Conservation (phyloP, 1,140 invertebrate species). For the Caenorhabditis inopinata region DNA sequence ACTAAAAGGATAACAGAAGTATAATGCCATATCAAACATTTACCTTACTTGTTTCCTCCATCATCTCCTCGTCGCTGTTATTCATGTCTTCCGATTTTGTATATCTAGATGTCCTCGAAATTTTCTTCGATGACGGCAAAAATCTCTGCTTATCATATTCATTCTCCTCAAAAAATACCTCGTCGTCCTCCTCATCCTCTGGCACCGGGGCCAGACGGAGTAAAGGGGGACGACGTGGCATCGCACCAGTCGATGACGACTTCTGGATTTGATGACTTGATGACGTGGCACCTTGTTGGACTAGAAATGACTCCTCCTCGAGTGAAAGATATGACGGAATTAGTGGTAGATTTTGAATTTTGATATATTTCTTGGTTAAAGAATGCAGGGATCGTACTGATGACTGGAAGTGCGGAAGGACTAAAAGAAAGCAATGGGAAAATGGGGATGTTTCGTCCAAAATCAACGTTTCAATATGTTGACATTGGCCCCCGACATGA, state of each 20-base stretch:
- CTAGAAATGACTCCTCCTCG: background rate
- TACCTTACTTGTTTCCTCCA: background rate
- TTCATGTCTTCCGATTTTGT: background rate
- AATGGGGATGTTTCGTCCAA: background rate
- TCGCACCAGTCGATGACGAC: background rate
- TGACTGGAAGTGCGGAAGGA: background rate
- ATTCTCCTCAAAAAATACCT: slow-evolving; percentile 15
- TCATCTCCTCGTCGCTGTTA: background rate
- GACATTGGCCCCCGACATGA: slow-evolving; percentile 9
- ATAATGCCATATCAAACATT: background rate
- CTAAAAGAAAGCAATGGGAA: background rate
- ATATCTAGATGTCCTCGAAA: background rate
- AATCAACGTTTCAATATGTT: slow-evolving; percentile 25
- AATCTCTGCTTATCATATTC: slow-evolving; percentile 2
- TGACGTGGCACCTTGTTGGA: too few relatives aligned
- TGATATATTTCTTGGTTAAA: background rate
- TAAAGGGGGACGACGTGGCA: slow-evolving; percentile 35
- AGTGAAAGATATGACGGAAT: background rate
- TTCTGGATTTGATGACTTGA: background rate
- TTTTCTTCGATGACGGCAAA: background rate
- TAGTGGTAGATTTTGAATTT: slow-evolving; percentile 18
- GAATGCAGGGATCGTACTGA: background rate
- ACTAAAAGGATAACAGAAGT: too few relatives aligned
- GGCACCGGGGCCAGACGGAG: slow-evolving; percentile 30
- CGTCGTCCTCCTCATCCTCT: slow-evolving; percentile 32